Percentiles rank a stretch among this genome's conserved stretches.
Evolutionary conservation across 1,140 invertebrate genomes (phyloP).

Genomic region (Penaeus chinensis): DNA sequence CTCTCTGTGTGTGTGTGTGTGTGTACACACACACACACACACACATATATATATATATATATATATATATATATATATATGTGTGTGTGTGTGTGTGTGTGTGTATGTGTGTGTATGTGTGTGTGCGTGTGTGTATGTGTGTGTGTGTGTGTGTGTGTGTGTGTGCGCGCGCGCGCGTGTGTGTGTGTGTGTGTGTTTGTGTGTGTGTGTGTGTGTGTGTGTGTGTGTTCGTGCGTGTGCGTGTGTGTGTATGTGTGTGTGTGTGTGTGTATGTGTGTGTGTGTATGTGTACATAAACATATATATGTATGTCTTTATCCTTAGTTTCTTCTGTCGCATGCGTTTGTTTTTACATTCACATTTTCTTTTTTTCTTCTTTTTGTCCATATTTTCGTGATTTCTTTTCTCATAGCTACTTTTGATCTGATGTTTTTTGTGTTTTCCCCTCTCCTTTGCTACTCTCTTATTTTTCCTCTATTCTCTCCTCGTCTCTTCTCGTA

Average conservation of each 20-base stretch:
- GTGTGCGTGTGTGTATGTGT: constrained; percentile 5
- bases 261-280: neutral
- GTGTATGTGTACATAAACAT: no score
- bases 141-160: neutral
- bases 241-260: constrained; percentile 2
- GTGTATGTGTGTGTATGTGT: neutral
- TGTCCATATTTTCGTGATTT: no score
- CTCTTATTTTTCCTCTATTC: no score
- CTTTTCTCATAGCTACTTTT: no score
- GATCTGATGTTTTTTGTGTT: no score
- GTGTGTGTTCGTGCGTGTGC: constrained; percentile 1
- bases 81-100: constrained; percentile 15
- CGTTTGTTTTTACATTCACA: no score
- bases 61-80: neutral
- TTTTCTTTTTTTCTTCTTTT: no score
- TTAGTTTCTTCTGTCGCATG: neutral
- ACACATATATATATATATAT: neutral
- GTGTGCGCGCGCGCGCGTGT: neutral
- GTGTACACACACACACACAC: no score
- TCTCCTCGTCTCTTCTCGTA: neutral
- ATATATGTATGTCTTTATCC: neutral
- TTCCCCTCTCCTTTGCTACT: no score
- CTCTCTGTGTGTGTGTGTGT: no score
- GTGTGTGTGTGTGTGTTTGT: neutral
- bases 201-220: neutral